A percentile compares a stretch with the other conserved stretches of the same genome.
Evolutionary conservation across 2,888 invertebrate species (phyloP).

Genomic region (Isoperla grammatica): DNA sequence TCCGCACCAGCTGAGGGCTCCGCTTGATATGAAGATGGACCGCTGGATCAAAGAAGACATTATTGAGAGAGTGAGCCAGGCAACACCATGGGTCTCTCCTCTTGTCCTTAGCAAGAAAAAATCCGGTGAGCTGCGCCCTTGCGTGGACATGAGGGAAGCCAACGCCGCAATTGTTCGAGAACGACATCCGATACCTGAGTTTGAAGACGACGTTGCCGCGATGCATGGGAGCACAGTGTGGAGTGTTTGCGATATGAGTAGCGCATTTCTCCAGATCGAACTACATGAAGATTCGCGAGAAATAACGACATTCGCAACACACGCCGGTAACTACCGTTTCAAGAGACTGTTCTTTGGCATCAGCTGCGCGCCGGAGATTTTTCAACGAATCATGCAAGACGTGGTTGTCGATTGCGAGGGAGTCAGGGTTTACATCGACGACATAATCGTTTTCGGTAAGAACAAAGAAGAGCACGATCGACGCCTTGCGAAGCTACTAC

Average conservation of each 20-base stretch:
- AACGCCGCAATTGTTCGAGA: conserved; percentile 32
- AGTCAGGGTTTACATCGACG: conserved; percentile 27
- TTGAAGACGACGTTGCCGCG: not conserved
- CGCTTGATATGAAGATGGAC: conserved; percentile 31
- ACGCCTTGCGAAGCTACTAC: not conserved
- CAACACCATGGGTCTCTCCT: conserved; percentile 30
- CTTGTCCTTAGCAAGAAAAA: conserved; percentile 35
- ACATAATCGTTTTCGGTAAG: not conserved
- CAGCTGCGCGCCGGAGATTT: not conserved
- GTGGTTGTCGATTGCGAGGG: conserved; percentile 38
- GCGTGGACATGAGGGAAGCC: conserved; percentile 34
- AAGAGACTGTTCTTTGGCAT: not conserved
- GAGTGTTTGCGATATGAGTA: not conserved
- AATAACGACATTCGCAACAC: not conserved
- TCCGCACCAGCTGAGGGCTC: conserved; percentile 27
- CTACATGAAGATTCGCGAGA: not conserved
- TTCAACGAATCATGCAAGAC: conserved; percentile 33
- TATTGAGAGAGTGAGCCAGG: conserved; percentile 22
- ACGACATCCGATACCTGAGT: not conserved
- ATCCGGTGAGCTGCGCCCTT: conserved; percentile 33
- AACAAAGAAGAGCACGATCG: not conserved
- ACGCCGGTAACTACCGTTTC: not conserved
- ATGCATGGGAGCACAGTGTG: not conserved
- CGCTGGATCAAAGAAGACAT: conserved; percentile 19
- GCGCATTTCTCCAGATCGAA: not conserved